Evolutionary conservation across 2,113 vertebrate species (phyloP), one percentile per base, ranked within the genome.

Genomic region (Vimba vimba): DNA sequence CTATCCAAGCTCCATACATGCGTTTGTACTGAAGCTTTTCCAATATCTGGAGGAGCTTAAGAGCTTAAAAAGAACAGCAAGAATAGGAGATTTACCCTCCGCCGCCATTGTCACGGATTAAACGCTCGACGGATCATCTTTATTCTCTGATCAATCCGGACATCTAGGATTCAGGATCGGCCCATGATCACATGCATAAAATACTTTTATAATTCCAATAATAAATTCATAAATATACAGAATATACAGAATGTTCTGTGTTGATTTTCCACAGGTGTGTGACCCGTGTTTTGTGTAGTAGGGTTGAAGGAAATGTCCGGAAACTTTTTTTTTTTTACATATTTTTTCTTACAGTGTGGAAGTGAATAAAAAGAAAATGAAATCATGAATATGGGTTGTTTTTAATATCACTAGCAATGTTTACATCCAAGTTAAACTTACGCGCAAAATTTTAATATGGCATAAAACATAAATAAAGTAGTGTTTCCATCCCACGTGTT

Each of bases 61-160:
- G 27, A 85, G 85, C 87, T 89, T 86, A 82, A 82, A 84, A 85
- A 78, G 50, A 68, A 79, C 62, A 85, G 27, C 78, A 77, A 86
- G 77, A 81, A 76, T 73, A 71, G 64, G 77, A 87, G 33, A 81
- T 82, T 82, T 11, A 12, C 21, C 2, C 27, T 39, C 6, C 33
- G 23, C 33, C 21, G 47, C 60, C 50, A 68, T 57, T 83, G 79
- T 77, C 87, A 82, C 17, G 27, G 82, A 79, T 47, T 84, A 68
- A 25, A 68, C 17, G 25, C 36, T 43, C 25, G n/a, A 39, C 4
- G 60, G 43, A 85, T 87, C 39, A 64, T 88, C 59, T 30, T 19
- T 75, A 45, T 47, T 25, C 15, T 47, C 71, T 4, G 30, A 69
- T 69, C 66, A 36, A 69, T 69, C 66, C 33, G 3, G 15, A 36